These are phyloP conservation scores for Pipistrellus pipistrellus DNA, from an alignment of 2,797 vertebrate species.

Conservation along the genomic window DNA sequence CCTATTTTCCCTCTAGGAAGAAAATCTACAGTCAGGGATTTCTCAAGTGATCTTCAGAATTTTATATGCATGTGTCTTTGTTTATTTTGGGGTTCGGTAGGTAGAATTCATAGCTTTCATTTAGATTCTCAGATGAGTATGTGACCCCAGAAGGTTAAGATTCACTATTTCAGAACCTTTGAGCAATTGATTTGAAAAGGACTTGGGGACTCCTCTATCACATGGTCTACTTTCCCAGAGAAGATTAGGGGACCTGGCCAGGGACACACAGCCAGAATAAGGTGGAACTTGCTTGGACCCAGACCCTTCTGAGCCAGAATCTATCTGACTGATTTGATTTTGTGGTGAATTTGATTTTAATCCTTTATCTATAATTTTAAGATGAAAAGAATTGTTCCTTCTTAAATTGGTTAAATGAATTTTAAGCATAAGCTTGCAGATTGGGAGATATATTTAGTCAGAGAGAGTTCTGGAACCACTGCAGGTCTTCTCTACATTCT, in stretches of 20 bases:
- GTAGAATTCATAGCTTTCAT: constrained; percentile 1
- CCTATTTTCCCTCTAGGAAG: not conserved
- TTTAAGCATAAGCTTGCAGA: constrained; percentile 32
- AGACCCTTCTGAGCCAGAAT: not conserved
- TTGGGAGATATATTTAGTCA: not conserved
- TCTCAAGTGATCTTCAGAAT: not conserved
- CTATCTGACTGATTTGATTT: not conserved
- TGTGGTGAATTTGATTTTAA: constrained; percentile 1
- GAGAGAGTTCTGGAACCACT: constrained; percentile 35
- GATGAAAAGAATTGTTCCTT: not conserved
- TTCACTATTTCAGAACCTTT: constrained; percentile 27
- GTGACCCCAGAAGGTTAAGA: not conserved
- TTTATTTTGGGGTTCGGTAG: not conserved
- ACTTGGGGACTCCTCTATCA: not conserved
- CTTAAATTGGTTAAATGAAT: constrained; percentile 40
- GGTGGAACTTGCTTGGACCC: not conserved
- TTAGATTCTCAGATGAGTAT: constrained; percentile 13
- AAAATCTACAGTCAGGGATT: not conserved
- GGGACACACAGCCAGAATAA: not conserved
- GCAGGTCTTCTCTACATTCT: not conserved
- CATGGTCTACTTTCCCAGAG: not conserved
- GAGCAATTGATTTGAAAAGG: constrained; percentile 43
- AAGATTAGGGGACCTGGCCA: not conserved
- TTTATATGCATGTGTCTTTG: not conserved
- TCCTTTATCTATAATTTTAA: constrained; percentile 52